A percentile compares a stretch with the other conserved stretches of the same genome.
Conservation (phyloP, 2,797 vertebrate species). For the Ptychadena robeensis region DNA sequence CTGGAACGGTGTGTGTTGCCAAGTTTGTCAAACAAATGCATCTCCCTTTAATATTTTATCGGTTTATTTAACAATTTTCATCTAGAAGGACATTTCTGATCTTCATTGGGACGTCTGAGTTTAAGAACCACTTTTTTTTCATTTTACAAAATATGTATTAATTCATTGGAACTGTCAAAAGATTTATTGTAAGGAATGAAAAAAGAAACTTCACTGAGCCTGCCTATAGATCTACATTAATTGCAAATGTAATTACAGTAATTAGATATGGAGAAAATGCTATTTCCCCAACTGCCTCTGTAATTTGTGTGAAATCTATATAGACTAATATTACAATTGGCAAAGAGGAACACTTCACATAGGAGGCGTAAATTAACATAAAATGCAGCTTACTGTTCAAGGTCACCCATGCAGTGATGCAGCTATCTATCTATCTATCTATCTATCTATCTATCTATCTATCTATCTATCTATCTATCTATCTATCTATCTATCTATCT, state of each 20-base stretch:
- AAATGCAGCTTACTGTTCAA: not conserved
- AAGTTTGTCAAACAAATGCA: not conserved
- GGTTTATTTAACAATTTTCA: not conserved
- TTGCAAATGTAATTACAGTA: slow-evolving; percentile 14
- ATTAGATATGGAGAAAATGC: slow-evolving; percentile 6
- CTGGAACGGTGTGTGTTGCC: not conserved
- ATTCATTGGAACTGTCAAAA: not conserved
- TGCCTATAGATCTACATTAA: slow-evolving; percentile 8
- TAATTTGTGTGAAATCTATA: slow-evolving; percentile 11
- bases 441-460: too few relatives aligned
- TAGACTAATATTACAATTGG: slow-evolving; percentile 2
- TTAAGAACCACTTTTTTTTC: not conserved
- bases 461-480: not conserved
- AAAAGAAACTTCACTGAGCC: not conserved
- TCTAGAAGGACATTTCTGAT: not conserved
- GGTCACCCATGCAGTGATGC: not conserved
- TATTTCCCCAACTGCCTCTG: not conserved
- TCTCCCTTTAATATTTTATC: not conserved
- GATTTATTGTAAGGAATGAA: not conserved
- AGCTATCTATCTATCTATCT: not conserved
- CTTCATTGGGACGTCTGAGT: not conserved
- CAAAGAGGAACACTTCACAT: slow-evolving; percentile 1
- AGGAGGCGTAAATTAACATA: not conserved
- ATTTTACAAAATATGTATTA: not conserved
- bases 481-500: not conserved